Evolutionary conservation across 2,888 invertebrate species (phyloP).

Genomic region (Xylota sylvarum): DNA sequence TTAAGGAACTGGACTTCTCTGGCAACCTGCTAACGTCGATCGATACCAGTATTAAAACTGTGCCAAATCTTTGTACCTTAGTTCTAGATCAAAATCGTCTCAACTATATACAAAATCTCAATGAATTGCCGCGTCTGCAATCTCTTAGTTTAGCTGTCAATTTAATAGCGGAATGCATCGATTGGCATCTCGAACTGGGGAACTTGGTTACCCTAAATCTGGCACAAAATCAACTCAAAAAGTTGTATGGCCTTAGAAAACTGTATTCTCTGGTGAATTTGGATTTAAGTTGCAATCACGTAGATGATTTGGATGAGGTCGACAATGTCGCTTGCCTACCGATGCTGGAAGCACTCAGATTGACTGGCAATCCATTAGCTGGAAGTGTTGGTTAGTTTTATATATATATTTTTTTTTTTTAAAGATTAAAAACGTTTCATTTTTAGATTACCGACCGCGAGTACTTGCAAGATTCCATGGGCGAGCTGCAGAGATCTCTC

Average conservation of each 20-base stretch:
- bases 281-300: conserved; percentile 94
- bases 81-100: conserved; percentile 93
- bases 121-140: conserved; percentile 91
- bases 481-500: conserved; percentile 92
- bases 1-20: conserved; percentile 91
- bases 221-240: conserved; percentile 92
- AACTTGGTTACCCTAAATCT: conserved; percentile 94
- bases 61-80: conserved; percentile 90
- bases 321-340: conserved; percentile 92
- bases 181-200: conserved; percentile 94
- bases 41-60: conserved; percentile 92
- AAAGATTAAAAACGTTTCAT: neutral
- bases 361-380: conserved; percentile 96
- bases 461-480: conserved; percentile 94
- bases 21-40: conserved; percentile 91
- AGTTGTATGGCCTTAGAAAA: conserved; percentile 90
- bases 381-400: conserved; percentile 86
- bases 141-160: conserved; percentile 93
- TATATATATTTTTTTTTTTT: conserved; percentile 84
- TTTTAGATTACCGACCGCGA: conserved; percentile 95
- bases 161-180: conserved; percentile 89
- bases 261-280: conserved; percentile 94
- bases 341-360: conserved; percentile 93
- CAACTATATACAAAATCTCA: conserved; percentile 90
- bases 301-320: conserved; percentile 92